phyloP scores from a whole-genome alignment of 2,888 invertebrate genomes.

The Clistopyga incitator region DNA sequence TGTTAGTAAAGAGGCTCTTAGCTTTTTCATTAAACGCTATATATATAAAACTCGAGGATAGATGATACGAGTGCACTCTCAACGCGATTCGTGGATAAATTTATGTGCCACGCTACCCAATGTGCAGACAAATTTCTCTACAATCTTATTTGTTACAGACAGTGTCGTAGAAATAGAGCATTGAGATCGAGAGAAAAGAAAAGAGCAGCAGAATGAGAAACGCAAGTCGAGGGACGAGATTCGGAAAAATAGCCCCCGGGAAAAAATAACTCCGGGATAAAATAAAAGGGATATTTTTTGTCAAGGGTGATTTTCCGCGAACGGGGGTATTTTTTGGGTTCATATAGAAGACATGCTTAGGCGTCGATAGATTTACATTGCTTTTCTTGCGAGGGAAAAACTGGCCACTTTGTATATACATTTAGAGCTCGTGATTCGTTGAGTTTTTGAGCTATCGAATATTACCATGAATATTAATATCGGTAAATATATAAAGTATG shows the following conservation, averaged over 20 bases:
- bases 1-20: slow-evolving; percentile 76
- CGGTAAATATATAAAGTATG: neutral
- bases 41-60: slow-evolving; percentile 39
- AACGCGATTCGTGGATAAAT: slow-evolving; percentile 44
- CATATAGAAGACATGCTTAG: slow-evolving; percentile 52
- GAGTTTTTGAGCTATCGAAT: neutral
- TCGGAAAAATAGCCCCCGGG: neutral
- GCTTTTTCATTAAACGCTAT: neutral
- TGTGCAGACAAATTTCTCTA: slow-evolving; percentile 55
- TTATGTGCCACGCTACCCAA: slow-evolving; percentile 58
- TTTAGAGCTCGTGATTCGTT: neutral
- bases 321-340: too few relatives aligned
- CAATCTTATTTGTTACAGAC: slow-evolving; percentile 51
- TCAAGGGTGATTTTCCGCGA: too few relatives aligned
- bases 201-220: slow-evolving; percentile 6
- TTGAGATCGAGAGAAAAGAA: slow-evolving; percentile 10
- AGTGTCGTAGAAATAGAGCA: slow-evolving; percentile 44
- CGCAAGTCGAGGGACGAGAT: slow-evolving; percentile 31
- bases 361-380: slow-evolving; percentile 31
- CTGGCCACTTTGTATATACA: neutral
- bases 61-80: slow-evolving; percentile 42
- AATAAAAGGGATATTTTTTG: too few relatives aligned
- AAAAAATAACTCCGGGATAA: too few relatives aligned
- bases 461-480: neutral
- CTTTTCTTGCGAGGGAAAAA: neutral